A percentile compares a stretch with the other conserved stretches of the same genome.
These are phyloP conservation scores for Otocyon megalotis DNA, from an alignment of 2,113 vertebrate species.

Conservation along the genomic window DNA sequence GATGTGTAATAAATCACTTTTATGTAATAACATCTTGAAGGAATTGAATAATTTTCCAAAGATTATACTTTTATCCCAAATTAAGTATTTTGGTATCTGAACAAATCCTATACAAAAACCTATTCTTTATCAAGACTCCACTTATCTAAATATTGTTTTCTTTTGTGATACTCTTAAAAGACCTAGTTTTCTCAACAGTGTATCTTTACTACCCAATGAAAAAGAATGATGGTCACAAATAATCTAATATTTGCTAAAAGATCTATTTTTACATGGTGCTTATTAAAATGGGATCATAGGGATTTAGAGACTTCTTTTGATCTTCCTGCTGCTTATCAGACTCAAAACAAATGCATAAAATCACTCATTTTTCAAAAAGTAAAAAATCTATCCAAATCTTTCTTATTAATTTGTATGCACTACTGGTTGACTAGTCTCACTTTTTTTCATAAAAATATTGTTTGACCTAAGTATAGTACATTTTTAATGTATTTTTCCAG, in stretches of 20 bases:
- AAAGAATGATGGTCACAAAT: conserved; percentile 38
- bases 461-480: conserved; percentile 52
- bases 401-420: not conserved
- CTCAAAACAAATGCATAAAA: conserved; percentile 49
- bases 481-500: conserved; percentile 59
- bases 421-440: not conserved
- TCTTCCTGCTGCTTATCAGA: conserved; percentile 3
- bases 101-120: conserved; percentile 28
- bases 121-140: conserved; percentile 37
- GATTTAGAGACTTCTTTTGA: not conserved
- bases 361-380: conserved; percentile 45
- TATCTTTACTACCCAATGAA: conserved; percentile 44
- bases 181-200: not conserved
- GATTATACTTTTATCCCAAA: not conserved
- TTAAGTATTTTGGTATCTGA: conserved; percentile 39
- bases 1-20: not conserved
- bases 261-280: conserved; percentile 27
- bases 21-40: not conserved
- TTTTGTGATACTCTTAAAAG: conserved; percentile 9
- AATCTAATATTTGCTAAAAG: conserved; percentile 38
- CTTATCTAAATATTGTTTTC: not conserved
- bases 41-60: conserved; percentile 49
- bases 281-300: conserved; percentile 14
- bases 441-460: conserved; percentile 63
- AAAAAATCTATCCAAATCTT: conserved; percentile 20